These are phyloP conservation scores for Tenebrosternarchus preto DNA, from an alignment of 2,113 vertebrate genomes.

Conservation along the genomic window DNA sequence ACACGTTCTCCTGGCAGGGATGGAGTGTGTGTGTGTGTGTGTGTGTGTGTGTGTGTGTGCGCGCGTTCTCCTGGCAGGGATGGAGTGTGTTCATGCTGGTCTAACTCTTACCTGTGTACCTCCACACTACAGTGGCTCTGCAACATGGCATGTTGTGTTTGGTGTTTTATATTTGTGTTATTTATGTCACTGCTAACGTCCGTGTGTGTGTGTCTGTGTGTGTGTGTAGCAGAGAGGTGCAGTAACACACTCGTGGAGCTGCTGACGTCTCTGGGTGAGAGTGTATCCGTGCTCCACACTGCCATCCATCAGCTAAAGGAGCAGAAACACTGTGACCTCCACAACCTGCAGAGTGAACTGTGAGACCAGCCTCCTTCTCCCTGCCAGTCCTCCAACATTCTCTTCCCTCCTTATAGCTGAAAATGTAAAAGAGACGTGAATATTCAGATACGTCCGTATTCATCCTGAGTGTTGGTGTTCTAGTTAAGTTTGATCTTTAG, in stretches of 20 bases:
- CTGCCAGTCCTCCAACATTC: neutral
- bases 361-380: conserved; percentile 42
- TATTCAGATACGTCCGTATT: too few species aligned
- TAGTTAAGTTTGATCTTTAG: too few species aligned
- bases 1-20: too few species aligned
- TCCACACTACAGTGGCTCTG: too few species aligned
- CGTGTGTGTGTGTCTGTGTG: conserved; percentile 18
- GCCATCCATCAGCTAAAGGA: conserved; percentile 53
- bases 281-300: conserved; percentile 61
- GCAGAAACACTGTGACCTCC: conserved; percentile 57
- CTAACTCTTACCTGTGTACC: too few species aligned
- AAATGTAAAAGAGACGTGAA: too few species aligned
- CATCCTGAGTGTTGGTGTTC: too few species aligned
- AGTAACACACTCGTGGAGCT: conserved; percentile 53
- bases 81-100: too few species aligned
- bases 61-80: too few species aligned
- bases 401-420: too few species aligned
- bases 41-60: too few species aligned
- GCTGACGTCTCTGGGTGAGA: conserved; percentile 60
- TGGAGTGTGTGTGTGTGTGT: too few species aligned
- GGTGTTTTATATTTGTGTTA: neutral
- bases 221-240: conserved; percentile 28
- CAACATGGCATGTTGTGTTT: neutral
- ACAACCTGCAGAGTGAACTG: conserved; percentile 62
- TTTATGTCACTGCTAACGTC: neutral